These are phyloP conservation scores for Rana temporaria DNA, from an alignment of 2,113 vertebrate species.

Conservation along the genomic window DNA sequence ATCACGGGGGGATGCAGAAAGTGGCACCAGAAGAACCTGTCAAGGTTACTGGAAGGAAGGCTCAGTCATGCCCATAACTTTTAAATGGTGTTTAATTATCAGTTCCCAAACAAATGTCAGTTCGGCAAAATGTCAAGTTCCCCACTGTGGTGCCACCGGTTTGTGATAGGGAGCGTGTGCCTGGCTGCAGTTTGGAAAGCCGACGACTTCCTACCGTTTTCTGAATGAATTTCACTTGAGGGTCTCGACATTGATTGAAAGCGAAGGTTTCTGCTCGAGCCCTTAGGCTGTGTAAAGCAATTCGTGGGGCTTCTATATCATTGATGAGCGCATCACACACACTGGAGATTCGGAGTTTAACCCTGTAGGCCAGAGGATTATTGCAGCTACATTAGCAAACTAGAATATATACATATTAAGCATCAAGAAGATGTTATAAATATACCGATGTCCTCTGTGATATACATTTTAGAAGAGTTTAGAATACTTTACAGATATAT, in stretches of 20 bases:
- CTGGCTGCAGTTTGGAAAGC: conserved; percentile 65
- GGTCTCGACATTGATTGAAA: conserved; percentile 72
- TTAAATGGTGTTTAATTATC: conserved; percentile 73
- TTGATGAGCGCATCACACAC: conserved; percentile 66
- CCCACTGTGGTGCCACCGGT: conserved; percentile 66
- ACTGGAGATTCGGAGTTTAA: conserved; percentile 50
- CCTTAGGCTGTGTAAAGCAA: conserved; percentile 68
- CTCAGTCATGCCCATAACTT: conserved; percentile 54
- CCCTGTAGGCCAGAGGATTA: not conserved
- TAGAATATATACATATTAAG: not conserved
- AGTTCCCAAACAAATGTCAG: conserved; percentile 63
- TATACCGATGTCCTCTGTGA: too few species aligned
- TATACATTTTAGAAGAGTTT: too few species aligned
- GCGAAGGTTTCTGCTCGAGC: conserved; percentile 69
- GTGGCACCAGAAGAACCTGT: conserved; percentile 51
- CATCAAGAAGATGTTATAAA: not conserved
- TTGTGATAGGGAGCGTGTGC: conserved; percentile 65
- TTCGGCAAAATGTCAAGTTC: conserved; percentile 66
- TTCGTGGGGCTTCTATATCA: conserved; percentile 65
- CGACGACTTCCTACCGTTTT: conserved; percentile 67
- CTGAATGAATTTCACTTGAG: conserved; percentile 73
- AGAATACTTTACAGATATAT: too few species aligned
- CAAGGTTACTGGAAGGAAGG: conserved; percentile 60
- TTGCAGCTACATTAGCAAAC: not conserved
- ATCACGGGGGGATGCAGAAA: conserved; percentile 14